A percentile compares a stretch with the other conserved stretches of the same genome.
Evolutionary conservation across 2,113 vertebrate species (phyloP).

Genomic region (Amblyopsis rosae): DNA sequence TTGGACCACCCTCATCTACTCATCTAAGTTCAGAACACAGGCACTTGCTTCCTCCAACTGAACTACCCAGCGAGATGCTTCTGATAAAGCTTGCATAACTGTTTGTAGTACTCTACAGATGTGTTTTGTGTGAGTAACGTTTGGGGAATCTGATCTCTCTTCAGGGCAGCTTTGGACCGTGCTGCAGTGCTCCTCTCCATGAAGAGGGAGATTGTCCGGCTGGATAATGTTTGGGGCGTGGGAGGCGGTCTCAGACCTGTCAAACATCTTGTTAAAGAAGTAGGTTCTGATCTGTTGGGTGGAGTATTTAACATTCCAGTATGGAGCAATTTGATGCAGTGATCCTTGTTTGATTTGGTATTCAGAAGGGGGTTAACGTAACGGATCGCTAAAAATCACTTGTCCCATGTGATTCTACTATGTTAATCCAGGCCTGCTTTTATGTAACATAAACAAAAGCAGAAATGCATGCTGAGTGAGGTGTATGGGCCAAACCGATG

Average conservation of each 20-base stretch:
- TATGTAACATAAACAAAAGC: conserved; percentile 43
- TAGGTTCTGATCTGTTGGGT: conserved; percentile 22
- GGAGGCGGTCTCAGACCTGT: conserved; percentile 86
- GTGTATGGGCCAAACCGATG: conserved; percentile 25
- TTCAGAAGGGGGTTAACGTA: background rate
- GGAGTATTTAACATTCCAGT: background rate
- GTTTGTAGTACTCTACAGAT: background rate
- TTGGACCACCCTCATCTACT: no score
- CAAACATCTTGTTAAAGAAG: conserved; percentile 87
- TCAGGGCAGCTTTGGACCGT: conserved; percentile 83
- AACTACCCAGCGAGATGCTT: no score
- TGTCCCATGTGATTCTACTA: background rate
- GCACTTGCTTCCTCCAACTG: no score
- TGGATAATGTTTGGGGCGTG: conserved; percentile 89
- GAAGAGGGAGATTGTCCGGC: conserved; percentile 81
- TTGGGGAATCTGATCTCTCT: background rate
- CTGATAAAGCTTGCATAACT: no score
- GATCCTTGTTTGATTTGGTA: background rate
- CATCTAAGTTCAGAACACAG: no score
- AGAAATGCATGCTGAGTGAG: conserved; percentile 55
- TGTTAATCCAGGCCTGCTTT: conserved; percentile 20
- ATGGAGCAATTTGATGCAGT: background rate
- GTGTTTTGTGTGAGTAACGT: background rate
- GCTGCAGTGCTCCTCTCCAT: conserved; percentile 82
- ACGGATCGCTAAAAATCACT: background rate